Conservation (phyloP, 2,888 invertebrate genomes). For the Corbicula japonica region DNA sequence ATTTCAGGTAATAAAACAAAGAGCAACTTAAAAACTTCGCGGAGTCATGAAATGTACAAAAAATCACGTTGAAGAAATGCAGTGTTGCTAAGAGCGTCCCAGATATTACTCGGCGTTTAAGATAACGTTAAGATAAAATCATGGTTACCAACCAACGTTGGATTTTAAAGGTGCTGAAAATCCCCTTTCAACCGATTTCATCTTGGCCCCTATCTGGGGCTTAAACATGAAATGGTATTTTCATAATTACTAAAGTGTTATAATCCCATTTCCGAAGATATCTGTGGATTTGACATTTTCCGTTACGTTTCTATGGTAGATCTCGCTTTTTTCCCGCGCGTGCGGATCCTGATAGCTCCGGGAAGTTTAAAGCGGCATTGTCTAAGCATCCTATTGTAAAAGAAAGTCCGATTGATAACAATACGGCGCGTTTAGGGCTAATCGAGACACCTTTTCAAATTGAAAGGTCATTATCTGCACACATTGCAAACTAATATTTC, state of each 20-base stretch:
- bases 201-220: constrained; percentile 56
- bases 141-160: constrained; percentile 59
- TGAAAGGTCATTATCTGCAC: constrained; percentile 19
- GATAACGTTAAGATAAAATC: constrained; percentile 48
- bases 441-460: too few relatives aligned
- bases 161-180: constrained; percentile 66
- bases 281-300: constrained; percentile 46
- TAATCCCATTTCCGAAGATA: constrained; percentile 58
- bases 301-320: constrained; percentile 53
- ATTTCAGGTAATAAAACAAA: too few relatives aligned
- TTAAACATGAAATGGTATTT: constrained; percentile 55
- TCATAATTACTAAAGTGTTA: constrained; percentile 66
- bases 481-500: constrained; percentile 51
- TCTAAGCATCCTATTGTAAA: too few relatives aligned
- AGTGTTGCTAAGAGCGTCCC: constrained; percentile 29
- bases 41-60: too few relatives aligned
- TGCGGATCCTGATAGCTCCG: too few relatives aligned
- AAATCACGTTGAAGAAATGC: too few relatives aligned
- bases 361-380: too few relatives aligned
- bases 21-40: too few relatives aligned
- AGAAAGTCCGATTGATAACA: too few relatives aligned
- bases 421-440: too few relatives aligned
- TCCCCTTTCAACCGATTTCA: constrained; percentile 66
- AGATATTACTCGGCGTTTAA: constrained; percentile 20
- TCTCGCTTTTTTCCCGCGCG: too few relatives aligned